Evolutionary conservation across 2,888 invertebrate species (phyloP).

Genomic region (Antitype chi): DNA sequence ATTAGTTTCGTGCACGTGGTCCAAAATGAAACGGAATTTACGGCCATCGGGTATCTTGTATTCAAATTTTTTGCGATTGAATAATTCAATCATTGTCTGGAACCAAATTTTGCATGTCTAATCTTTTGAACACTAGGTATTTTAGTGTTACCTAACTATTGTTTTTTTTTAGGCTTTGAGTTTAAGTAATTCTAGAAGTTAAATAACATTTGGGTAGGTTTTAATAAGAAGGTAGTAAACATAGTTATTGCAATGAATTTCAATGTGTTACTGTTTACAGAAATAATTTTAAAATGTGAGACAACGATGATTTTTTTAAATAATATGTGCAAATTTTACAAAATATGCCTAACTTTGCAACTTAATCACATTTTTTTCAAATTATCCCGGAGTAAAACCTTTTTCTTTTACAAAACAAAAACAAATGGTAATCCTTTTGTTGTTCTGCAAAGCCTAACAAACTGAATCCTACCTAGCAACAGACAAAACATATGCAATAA

Average conservation of each 20-base stretch:
- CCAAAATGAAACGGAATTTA: not conserved
- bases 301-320: not conserved
- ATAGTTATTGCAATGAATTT: not conserved
- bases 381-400: not conserved
- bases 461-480: constrained; percentile 67
- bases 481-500: constrained; percentile 68
- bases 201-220: not conserved
- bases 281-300: not conserved
- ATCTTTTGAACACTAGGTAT: constrained; percentile 19
- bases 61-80: constrained; percentile 30
- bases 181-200: not conserved
- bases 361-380: not conserved
- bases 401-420: constrained; percentile 3
- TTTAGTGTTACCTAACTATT: not conserved
- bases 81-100: constrained; percentile 36
- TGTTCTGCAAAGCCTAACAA: constrained; percentile 36
- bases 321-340: not conserved
- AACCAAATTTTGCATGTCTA: constrained; percentile 21
- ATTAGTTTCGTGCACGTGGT: constrained; percentile 44
- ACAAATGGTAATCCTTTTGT: constrained; percentile 29
- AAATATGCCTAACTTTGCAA: not conserved
- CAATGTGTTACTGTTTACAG: not conserved
- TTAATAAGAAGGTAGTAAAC: not conserved
- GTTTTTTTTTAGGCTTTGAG: not conserved
- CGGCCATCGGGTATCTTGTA: constrained; percentile 33